Conservation (phyloP, 2,888 invertebrate species). For the Andrena camellia region DNA sequence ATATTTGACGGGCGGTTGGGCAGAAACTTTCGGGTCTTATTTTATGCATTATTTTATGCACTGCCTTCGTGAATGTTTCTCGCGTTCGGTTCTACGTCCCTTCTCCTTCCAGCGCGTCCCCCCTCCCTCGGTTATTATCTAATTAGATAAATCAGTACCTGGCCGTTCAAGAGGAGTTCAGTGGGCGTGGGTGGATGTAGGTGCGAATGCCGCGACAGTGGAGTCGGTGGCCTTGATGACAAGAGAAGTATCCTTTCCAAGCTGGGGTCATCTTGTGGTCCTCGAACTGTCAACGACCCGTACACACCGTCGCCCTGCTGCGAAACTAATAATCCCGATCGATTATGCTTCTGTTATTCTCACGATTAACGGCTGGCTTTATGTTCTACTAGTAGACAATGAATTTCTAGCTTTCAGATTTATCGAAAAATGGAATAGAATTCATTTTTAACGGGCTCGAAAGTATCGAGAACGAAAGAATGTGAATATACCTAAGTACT, state of each 20-base stretch:
- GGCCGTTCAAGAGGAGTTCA: constrained; percentile 85
- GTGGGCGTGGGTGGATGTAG: constrained; percentile 81
- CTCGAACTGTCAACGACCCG: constrained; percentile 87
- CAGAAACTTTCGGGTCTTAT: too few species aligned
- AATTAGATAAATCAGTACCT: constrained; percentile 68
- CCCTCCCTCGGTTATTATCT: constrained; percentile 1
- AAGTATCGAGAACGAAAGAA: not conserved
- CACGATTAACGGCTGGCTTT: constrained; percentile 4
- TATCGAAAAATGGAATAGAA: not conserved
- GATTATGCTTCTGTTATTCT: constrained; percentile 38
- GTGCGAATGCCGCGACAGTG: constrained; percentile 86
- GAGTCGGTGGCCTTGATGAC: constrained; percentile 86
- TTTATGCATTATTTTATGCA: constrained; percentile 1
- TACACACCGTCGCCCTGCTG: constrained; percentile 88
- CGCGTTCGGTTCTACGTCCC: not conserved
- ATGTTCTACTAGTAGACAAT: not conserved
- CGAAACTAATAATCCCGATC: constrained; percentile 83
- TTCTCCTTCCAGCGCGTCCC: not conserved
- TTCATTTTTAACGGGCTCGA: not conserved
- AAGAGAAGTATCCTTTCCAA: constrained; percentile 86
- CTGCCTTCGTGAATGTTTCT: not conserved
- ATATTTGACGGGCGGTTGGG: not conserved
- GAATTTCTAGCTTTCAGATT: not conserved
- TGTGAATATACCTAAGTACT: not conserved
- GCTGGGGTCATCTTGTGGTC: constrained; percentile 84